These are phyloP conservation scores for Drosophila ficusphila DNA, from an alignment of 1,140 invertebrate genomes.

Conservation along the genomic window DNA sequence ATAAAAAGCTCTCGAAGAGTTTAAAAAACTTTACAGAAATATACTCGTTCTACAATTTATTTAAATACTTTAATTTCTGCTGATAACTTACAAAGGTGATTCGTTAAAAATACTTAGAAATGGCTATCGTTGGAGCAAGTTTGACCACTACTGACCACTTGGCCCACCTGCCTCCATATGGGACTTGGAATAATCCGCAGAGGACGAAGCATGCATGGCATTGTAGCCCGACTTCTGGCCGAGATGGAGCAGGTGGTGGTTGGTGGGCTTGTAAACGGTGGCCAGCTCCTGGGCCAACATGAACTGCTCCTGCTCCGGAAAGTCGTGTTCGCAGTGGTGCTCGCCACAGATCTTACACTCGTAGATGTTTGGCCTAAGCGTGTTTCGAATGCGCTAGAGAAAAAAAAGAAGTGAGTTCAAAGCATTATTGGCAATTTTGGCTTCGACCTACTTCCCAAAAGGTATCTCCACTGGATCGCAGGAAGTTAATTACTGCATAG, in stretches of 20 bases:
- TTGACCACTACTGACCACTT: constrained; percentile 28
- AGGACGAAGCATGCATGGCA: constrained; percentile 65
- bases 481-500: constrained; percentile 90
- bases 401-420: no score
- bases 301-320: constrained; percentile 78
- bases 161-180: constrained; percentile 43
- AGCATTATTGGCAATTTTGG: not conserved
- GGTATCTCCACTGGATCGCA: constrained; percentile 89
- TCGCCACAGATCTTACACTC: constrained; percentile 86
- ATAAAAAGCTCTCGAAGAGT: not conserved
- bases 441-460: constrained; percentile 88
- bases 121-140: constrained; percentile 46
- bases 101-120: constrained; percentile 66
- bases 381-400: constrained; percentile 85
- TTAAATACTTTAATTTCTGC: constrained; percentile 36
- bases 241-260: constrained; percentile 17
- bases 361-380: constrained; percentile 86
- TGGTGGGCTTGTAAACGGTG: constrained; percentile 69
- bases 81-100: constrained; percentile 42
- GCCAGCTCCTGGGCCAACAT: constrained; percentile 77
- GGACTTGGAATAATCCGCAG: constrained; percentile 46
- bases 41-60: constrained; percentile 12
- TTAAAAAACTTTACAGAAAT: no score
- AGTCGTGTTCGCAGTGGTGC: constrained; percentile 85
- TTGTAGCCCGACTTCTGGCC: constrained; percentile 64